Conservation (phyloP, 2,113 vertebrate species). For the Alouatta palliata region DNA sequence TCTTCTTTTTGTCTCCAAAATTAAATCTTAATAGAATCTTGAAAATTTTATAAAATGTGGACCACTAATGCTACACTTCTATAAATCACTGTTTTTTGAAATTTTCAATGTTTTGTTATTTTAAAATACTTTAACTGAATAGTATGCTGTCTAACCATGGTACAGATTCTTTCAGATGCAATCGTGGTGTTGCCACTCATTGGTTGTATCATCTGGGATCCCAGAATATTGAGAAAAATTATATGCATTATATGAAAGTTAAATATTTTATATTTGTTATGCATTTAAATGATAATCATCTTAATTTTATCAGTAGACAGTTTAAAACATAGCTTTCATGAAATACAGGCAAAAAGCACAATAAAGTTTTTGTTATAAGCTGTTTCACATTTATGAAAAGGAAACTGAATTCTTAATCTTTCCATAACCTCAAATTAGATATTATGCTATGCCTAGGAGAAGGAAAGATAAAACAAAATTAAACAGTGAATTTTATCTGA, state of each 20-base stretch:
- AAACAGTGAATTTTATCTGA: neutral
- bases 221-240: neutral
- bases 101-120: neutral
- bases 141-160: neutral
- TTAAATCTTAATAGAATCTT: neutral
- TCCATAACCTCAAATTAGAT: neutral
- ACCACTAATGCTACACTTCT: neutral
- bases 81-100: neutral
- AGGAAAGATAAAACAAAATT: neutral
- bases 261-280: neutral
- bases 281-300: neutral
- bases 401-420: conserved; percentile 20
- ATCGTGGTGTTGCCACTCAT: neutral
- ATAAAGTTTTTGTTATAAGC: neutral
- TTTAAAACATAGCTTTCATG: neutral
- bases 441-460: neutral
- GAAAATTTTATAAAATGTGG: neutral
- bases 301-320: neutral
- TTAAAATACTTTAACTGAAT: neutral
- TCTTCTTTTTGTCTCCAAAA: neutral
- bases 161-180: neutral
- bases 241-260: neutral
- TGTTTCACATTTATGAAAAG: conserved; percentile 40
- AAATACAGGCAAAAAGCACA: neutral
- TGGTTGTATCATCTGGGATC: neutral